A percentile compares a stretch with the other conserved stretches of the same genome.
These are phyloP conservation scores for Athetis lepigone DNA, from an alignment of 2,888 invertebrate genomes.

Conservation along the genomic window DNA sequence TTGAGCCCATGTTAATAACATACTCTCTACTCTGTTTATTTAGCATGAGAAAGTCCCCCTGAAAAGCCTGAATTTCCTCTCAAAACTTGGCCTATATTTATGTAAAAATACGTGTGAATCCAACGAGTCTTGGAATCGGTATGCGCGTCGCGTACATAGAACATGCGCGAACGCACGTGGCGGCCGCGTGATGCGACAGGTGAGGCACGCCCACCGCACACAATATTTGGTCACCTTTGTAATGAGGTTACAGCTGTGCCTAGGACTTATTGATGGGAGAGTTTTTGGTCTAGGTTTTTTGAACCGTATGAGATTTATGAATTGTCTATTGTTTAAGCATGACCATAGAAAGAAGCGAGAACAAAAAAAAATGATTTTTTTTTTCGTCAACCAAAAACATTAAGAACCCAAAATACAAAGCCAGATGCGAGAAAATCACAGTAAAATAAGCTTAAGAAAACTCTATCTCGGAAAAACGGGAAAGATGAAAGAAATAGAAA, in stretches of 20 bases:
- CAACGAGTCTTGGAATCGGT: conserved; percentile 59
- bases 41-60: background rate
- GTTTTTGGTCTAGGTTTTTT: conserved; percentile 9
- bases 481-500: conserved; percentile 18
- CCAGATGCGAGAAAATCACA: background rate
- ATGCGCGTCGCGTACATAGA: conserved; percentile 67
- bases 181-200: conserved; percentile 77
- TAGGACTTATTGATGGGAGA: conserved; percentile 16
- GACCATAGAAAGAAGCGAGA: background rate
- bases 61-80: background rate
- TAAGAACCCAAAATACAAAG: conserved; percentile 1
- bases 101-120: conserved; percentile 37
- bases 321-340: background rate
- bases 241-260: conserved; percentile 47
- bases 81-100: conserved; percentile 26
- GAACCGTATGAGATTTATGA: background rate
- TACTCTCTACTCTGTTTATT: background rate
- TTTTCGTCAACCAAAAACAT: background rate
- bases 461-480: background rate
- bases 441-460: background rate
- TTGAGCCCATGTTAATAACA: conserved; percentile 4
- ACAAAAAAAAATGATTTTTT: background rate
- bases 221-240: conserved; percentile 59
- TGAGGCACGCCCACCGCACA: conserved; percentile 70
- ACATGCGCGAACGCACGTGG: conserved; percentile 76